Evolutionary conservation across 2,888 invertebrate species (phyloP).

Genomic region (Lasioglossum marginatum): DNA sequence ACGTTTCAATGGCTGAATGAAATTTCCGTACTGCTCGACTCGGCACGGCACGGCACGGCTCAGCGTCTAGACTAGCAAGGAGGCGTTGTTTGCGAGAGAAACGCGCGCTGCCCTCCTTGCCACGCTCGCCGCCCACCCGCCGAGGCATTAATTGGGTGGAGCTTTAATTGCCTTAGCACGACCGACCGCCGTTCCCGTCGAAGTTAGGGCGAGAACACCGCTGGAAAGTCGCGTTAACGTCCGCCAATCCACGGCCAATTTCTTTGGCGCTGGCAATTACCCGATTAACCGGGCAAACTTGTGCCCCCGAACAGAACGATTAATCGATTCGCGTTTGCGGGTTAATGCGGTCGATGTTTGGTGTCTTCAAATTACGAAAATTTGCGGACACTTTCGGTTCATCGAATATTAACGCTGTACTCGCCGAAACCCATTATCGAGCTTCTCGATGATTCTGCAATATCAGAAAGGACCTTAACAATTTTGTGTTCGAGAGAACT

Average conservation of each 20-base stretch:
- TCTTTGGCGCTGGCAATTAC: constrained; percentile 44
- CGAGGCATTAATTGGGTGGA: constrained; percentile 80
- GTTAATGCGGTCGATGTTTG: background rate
- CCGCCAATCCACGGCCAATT: constrained; percentile 43
- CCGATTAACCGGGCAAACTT: constrained; percentile 47
- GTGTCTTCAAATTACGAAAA: background rate
- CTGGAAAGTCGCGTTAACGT: constrained; percentile 51
- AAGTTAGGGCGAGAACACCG: constrained; percentile 70
- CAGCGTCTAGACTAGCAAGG: constrained; percentile 45
- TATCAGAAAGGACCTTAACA: background rate
- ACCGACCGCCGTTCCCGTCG: constrained; percentile 80
- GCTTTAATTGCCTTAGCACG: constrained; percentile 81
- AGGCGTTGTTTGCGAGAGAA: constrained; percentile 59
- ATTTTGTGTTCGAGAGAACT: background rate
- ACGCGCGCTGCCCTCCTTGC: constrained; percentile 46
- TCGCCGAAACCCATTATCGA: background rate
- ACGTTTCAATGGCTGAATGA: constrained; percentile 60
- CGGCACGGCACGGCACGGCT: background rate
- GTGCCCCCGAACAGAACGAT: background rate
- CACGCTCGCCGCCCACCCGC: constrained; percentile 54
- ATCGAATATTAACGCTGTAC: background rate
- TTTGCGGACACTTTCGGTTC: background rate
- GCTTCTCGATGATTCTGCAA: background rate
- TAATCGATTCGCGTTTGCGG: background rate
- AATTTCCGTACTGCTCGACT: constrained; percentile 45